phyloP scores from a whole-genome alignment of 2,888 invertebrate species.

The Stenurella melanura region DNA sequence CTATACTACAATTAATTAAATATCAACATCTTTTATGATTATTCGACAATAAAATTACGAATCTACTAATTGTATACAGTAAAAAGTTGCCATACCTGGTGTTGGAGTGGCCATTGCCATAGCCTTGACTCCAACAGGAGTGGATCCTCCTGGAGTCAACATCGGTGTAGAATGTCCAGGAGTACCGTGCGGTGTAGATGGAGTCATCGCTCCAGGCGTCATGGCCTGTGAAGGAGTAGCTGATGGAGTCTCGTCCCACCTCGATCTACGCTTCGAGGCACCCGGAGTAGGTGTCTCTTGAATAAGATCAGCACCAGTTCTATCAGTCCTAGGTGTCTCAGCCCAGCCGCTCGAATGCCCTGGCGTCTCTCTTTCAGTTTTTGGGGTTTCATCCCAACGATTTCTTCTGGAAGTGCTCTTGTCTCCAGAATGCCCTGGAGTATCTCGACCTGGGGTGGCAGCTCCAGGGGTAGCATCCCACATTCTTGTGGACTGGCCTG shows the following conservation, averaged over 20 bases:
- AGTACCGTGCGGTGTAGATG: constrained; percentile 81
- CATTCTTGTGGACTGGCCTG: constrained; percentile 89
- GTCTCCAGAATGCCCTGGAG: constrained; percentile 82
- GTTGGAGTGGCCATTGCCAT: constrained; percentile 99
- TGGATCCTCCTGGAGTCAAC: constrained; percentile 89
- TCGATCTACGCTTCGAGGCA: constrained; percentile 92
- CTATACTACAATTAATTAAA: too few relatives aligned
- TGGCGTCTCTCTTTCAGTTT: constrained; percentile 97
- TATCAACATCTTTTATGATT: too few relatives aligned
- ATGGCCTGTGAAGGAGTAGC: constrained; percentile 77
- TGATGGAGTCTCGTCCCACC: constrained; percentile 99
- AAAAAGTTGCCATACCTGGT: constrained; percentile 77
- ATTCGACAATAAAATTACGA: too few relatives aligned
- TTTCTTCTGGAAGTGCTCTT: constrained; percentile 87
- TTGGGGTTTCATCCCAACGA: constrained; percentile 99
- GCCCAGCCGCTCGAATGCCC: constrained; percentile 98
- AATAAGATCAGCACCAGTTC: constrained; percentile 77
- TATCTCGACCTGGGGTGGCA: constrained; percentile 88
- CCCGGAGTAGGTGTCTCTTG: constrained; percentile 96
- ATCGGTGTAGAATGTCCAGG: constrained; percentile 79
- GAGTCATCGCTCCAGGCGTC: constrained; percentile 80
- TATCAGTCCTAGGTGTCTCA: constrained; percentile 97
- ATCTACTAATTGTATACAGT: background rate
- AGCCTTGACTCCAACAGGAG: constrained; percentile 94
- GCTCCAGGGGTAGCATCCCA: constrained; percentile 99